Percentiles rank a stretch among this genome's conserved stretches.
Evolutionary conservation across 2,113 vertebrate species (phyloP).

Genomic region (Orientallactaga bullata): DNA sequence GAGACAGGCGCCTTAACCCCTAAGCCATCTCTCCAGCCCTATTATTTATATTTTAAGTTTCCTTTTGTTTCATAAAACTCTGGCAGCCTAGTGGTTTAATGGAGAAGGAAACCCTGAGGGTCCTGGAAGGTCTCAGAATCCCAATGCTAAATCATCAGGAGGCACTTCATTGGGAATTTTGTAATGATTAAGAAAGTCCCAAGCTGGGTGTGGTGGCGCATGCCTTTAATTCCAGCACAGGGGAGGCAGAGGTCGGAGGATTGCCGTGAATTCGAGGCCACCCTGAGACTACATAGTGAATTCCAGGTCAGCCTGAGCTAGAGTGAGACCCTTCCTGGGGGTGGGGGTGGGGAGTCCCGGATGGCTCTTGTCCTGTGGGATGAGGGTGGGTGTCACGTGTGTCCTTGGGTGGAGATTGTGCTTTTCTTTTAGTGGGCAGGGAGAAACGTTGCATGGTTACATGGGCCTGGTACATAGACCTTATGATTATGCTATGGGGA

Average conservation of each 20-base stretch:
- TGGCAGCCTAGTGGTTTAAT: slow-evolving; percentile 1
- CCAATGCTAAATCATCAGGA: background rate
- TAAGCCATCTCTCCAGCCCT: no score
- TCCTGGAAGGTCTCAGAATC: background rate
- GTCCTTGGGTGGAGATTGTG: background rate
- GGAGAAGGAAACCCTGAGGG: background rate
- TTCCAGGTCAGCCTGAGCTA: no score
- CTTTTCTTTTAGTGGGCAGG: background rate
- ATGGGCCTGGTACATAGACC: background rate
- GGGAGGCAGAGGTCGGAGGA: no score
- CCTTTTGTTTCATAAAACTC: background rate
- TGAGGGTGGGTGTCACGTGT: no score
- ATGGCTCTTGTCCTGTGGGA: background rate
- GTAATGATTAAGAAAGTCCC: background rate
- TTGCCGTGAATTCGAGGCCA: no score
- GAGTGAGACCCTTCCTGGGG: no score
- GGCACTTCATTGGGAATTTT: background rate
- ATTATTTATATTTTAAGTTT: slow-evolving; percentile 41
- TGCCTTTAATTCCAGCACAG: no score
- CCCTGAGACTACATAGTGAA: no score
- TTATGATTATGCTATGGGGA: slow-evolving; percentile 2
- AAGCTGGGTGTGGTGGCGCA: no score
- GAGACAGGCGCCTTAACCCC: no score
- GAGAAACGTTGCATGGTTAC: background rate
- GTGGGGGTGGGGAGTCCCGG: no score